phyloP scores from a whole-genome alignment of 1,140 invertebrate species.

The Phocides pigmalion region DNA sequence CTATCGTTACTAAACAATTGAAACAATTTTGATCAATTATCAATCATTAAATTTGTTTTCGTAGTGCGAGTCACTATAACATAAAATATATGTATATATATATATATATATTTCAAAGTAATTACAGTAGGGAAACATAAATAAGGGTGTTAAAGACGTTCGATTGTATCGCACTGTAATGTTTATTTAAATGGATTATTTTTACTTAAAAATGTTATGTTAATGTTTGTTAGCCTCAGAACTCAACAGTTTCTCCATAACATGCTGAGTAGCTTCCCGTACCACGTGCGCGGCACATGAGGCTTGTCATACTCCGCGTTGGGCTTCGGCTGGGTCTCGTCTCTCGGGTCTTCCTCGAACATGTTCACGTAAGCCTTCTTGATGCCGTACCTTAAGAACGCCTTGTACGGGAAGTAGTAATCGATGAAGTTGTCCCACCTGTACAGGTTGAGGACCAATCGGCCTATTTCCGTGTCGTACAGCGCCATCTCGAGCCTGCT shows the following conservation, averaged over 20 bases:
- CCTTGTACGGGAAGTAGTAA: constrained; percentile 42
- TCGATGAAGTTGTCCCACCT: constrained; percentile 20
- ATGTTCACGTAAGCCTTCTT: constrained; percentile 40
- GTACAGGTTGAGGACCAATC: constrained; percentile 42
- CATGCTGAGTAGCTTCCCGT: constrained; percentile 28
- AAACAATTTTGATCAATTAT: too few species aligned
- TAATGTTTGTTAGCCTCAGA: too few species aligned
- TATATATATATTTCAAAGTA: too few species aligned
- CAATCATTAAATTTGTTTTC: too few species aligned
- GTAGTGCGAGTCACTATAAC: too few species aligned
- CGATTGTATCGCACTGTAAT: too few species aligned
- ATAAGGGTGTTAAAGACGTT: too few species aligned
- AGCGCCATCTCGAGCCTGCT: constrained; percentile 26
- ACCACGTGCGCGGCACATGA: constrained; percentile 36
- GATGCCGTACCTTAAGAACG: constrained; percentile 40
- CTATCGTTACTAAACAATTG: too few species aligned
- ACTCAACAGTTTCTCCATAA: constrained; percentile 20
- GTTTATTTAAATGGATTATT: too few species aligned
- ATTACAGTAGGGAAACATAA: too few species aligned
- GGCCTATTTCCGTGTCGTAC: constrained; percentile 40
- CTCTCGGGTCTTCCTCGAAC: constrained; percentile 39
- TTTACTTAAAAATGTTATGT: too few species aligned
- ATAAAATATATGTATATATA: too few species aligned
- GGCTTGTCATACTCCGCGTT: constrained; percentile 46
- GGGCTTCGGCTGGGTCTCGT: constrained; percentile 34